Evolutionary conservation across 2,888 invertebrate species (phyloP), one percentile per base, ranked within the genome.

Genomic region (Sipha maydis): DNA sequence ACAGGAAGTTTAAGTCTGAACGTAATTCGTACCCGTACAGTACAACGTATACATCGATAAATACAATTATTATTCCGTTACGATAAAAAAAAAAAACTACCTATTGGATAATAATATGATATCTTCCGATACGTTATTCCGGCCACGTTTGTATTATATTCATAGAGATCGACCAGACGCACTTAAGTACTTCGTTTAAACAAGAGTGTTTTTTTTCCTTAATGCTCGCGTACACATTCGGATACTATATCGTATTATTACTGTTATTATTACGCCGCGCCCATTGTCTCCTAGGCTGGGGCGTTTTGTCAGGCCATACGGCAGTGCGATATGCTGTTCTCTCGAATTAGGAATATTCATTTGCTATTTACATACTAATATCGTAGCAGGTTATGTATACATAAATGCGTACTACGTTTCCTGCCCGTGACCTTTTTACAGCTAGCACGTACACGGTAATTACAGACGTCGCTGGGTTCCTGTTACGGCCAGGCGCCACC

Each of bases 391-490:
- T 71, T 34, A 28, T 11, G 11, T n/a, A 7, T n/a, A 69, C 25
- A n/a, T 4, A 31, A 14, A 73, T 73, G 34, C 34, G 73, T 38
- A 34, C 56, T 38, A 2, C 56, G 85, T 86, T 78, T 71, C 78
- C 85, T 71, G 85, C 67, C 79, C n/a, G 69, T 78, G 85, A 85
- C 77, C 54, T 71, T 85, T 85, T 85, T 79, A 71, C 41, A 28
- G 25, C 85, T 78, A 19, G 41, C 67, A 28, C 67, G 85, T 77
- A 79, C 67, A 48, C 21, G 34, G 54, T 85, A 79, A 86, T 86
- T 86, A 86, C 54, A 56, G 76, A 41, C 85, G 48, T 31, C 67
- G 34, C 21, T 69, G 19, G 34, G 73, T 83, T 38, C 28, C n/a
- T 31, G 56, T 25, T 38, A 38, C 75, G 5, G 28, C 28, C 75